Conservation (phyloP, 2,113 vertebrate species). For the Hucho hucho region DNA sequence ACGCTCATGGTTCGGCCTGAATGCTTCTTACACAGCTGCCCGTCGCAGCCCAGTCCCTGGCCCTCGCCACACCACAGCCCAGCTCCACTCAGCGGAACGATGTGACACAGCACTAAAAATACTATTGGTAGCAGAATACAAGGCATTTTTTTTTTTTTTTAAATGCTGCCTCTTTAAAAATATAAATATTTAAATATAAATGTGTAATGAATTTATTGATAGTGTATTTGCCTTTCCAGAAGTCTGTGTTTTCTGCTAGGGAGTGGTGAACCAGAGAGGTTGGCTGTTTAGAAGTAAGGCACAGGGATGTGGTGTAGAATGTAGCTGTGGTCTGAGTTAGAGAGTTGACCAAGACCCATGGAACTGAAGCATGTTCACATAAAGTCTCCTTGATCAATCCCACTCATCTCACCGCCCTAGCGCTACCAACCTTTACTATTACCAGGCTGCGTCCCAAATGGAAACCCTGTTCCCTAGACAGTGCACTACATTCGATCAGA, state of each 20-base stretch:
- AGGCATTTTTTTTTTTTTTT: constrained; percentile 33
- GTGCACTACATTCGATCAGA: too few species aligned
- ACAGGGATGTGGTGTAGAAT: constrained; percentile 75
- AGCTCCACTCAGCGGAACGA: constrained; percentile 46
- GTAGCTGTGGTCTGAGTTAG: constrained; percentile 71
- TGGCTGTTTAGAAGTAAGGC: constrained; percentile 78
- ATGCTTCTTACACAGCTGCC: neutral
- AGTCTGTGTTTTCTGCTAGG: constrained; percentile 61
- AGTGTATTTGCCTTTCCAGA: constrained; percentile 68
- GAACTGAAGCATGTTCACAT: constrained; percentile 72
- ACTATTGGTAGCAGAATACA: constrained; percentile 38
- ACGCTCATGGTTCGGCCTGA: neutral
- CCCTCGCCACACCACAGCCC: constrained; percentile 17
- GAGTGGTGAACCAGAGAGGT: constrained; percentile 69
- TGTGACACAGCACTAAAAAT: constrained; percentile 68
- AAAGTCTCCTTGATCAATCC: constrained; percentile 73
- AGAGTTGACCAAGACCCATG: constrained; percentile 69
- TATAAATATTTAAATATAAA: constrained; percentile 79
- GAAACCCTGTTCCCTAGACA: too few species aligned
- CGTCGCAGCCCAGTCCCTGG: too few species aligned
- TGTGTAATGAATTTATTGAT: constrained; percentile 82
- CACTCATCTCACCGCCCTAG: constrained; percentile 58
- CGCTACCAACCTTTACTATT: constrained; percentile 48
- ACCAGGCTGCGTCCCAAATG: neutral
- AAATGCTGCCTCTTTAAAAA: constrained; percentile 52